Base-by-base conservation (phyloP, 2,113 vertebrate genomes). In the Albula goreensis region DNA sequence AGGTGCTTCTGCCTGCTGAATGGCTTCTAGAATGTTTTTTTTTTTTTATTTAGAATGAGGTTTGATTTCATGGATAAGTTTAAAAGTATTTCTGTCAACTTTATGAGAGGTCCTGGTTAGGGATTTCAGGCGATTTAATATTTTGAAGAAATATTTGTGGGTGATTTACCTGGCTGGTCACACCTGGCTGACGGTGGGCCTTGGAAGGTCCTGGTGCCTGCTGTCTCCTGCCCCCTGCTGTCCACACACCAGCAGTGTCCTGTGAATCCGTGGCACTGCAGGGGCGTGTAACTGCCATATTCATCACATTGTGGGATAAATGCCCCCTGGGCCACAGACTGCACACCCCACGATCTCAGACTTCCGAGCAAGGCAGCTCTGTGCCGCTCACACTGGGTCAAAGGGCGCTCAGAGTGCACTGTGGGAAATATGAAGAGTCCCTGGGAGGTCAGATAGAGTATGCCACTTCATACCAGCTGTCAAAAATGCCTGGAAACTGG, bases 201-300 rank as follows among this genome's bases (percentile, higher is more conserved):
- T 0, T 96, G 95, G 0, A 90, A 89, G 0, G 93, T 96, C 77
- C 94, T 93, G 0, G 96, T 98, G n/a, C 96, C 96, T 0, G 93
- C 85, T 77, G 95, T 92, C 90, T 98, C 97, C 79, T 94, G 93
- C 15, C 97, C 97, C 0, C 90, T 82, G 0, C 12, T 80, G 3
- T 96, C 94, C 90, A 98, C 97, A 0, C 97, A 98, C 97, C 97
- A 98, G 88, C 97, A 98, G 81, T 97, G 87, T 79, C 97, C 97
- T 0, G 94, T 96, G 81, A 95, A 94, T 48, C 94, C 10, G 0
- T 97, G 96, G 85, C 97, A 98, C 94, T 98, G 97, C 66, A 93
- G 86, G 0, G 96, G 90, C 31, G 79, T 89, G 92, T 96, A 98
- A 57, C 90, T 88, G 4, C 97, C 97, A 1, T 94, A 85, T 0